phyloP scores from a whole-genome alignment of 2,113 vertebrate genomes.

The Stegastes partitus region DNA sequence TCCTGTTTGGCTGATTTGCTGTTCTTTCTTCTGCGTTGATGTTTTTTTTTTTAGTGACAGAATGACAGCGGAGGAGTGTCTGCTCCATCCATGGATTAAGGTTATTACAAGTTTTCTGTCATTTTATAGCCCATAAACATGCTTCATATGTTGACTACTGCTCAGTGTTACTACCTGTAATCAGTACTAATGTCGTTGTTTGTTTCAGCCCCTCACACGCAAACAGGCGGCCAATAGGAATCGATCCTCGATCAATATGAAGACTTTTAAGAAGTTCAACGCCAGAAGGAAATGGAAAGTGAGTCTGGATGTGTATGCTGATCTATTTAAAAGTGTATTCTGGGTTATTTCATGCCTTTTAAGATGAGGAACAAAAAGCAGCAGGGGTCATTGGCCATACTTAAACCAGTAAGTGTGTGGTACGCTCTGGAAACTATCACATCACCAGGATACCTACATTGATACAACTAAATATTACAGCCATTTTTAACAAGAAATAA shows the following conservation, averaged over 20 bases:
- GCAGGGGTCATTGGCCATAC: no score
- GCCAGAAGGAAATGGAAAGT: slow-evolving; percentile 88
- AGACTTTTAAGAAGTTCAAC: slow-evolving; percentile 87
- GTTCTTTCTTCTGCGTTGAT: background rate
- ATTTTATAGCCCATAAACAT: background rate
- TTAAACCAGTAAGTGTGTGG: no score
- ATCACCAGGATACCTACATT: no score
- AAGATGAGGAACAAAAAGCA: background rate
- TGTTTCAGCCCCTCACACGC: slow-evolving; percentile 81
- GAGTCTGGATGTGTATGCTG: slow-evolving; percentile 15
- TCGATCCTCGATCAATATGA: slow-evolving; percentile 89
- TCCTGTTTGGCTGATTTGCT: background rate
- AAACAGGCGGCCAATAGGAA: slow-evolving; percentile 80
- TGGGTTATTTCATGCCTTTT: background rate
- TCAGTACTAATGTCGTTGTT: background rate
- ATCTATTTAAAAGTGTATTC: background rate
- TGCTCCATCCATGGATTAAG: slow-evolving; percentile 88
- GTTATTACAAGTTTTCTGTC: slow-evolving; percentile 50
- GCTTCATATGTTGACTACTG: background rate
- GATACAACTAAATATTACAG: no score
- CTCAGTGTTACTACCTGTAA: background rate
- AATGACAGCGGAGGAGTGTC: slow-evolving; percentile 83
- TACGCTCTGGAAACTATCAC: no score
- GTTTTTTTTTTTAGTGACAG: slow-evolving; percentile 73
- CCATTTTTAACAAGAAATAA: no score